Evolutionary conservation across 2,888 invertebrate genomes (phyloP).

Genomic region (Criorhina ranunculi): DNA sequence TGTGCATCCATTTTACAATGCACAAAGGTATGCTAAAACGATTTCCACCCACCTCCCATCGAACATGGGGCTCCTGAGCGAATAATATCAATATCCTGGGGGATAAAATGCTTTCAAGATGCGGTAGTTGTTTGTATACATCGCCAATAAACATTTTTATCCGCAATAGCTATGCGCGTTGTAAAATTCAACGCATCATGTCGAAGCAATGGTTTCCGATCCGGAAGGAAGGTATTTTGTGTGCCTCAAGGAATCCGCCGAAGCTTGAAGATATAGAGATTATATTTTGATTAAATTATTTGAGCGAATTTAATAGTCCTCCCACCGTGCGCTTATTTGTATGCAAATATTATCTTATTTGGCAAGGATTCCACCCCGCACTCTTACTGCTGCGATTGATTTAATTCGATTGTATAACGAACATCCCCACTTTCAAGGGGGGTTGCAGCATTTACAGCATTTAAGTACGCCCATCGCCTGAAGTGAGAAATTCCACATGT

Average conservation of each 20-base stretch:
- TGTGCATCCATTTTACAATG: constrained; percentile 83
- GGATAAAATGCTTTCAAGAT: constrained; percentile 74
- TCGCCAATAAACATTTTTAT: constrained; percentile 76
- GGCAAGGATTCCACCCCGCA: constrained; percentile 31
- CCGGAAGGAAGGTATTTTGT: constrained; percentile 68
- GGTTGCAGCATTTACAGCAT: constrained; percentile 25
- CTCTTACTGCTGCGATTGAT: constrained; percentile 58
- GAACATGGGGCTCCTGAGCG: constrained; percentile 46
- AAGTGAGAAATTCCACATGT: constrained; percentile 72
- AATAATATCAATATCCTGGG: constrained; percentile 75
- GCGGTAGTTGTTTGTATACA: constrained; percentile 76
- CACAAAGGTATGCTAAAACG: constrained; percentile 84
- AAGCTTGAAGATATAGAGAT: constrained; percentile 65
- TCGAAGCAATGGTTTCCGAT: constrained; percentile 58
- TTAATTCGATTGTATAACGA: constrained; percentile 65
- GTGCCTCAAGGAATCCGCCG: constrained; percentile 58
- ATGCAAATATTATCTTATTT: constrained; percentile 75
- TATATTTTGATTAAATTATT: constrained; percentile 77
- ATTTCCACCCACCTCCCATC: constrained; percentile 54
- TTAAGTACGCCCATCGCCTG: constrained; percentile 62
- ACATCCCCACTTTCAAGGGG: background rate
- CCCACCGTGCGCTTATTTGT: constrained; percentile 71
- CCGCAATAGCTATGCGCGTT: constrained; percentile 63
- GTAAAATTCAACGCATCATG: constrained; percentile 59
- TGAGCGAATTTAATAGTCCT: constrained; percentile 73